phyloP scores from a whole-genome alignment of 1,140 invertebrate genomes.

The Bicyclus anynana region DNA sequence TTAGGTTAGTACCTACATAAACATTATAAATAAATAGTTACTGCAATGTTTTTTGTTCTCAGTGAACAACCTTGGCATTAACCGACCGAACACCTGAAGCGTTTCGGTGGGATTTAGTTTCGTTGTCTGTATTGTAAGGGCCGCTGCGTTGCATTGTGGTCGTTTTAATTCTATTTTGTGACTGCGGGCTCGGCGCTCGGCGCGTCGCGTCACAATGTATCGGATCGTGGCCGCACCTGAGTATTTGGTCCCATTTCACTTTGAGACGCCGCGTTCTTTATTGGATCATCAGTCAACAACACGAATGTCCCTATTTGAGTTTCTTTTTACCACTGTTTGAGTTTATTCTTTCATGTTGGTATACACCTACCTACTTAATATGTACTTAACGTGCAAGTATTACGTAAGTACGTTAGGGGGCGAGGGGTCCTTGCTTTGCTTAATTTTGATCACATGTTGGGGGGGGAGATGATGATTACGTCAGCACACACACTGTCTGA shows the following conservation, averaged over 20 bases:
- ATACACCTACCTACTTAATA: too few relatives aligned
- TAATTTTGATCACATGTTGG: too few relatives aligned
- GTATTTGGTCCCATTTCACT: constrained; percentile 65
- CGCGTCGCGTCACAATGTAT: constrained; percentile 60
- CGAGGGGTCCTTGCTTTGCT: too few relatives aligned
- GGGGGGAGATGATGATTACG: too few relatives aligned
- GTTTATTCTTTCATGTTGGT: too few relatives aligned
- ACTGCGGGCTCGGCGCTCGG: constrained; percentile 30
- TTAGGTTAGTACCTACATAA: too few relatives aligned
- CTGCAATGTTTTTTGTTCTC: constrained; percentile 9
- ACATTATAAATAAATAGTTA: not conserved
- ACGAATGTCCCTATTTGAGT: constrained; percentile 31
- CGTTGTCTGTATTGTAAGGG: constrained; percentile 50
- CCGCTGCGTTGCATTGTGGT: constrained; percentile 54
- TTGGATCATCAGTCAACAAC: constrained; percentile 50
- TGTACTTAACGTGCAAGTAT: too few relatives aligned
- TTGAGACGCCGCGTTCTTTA: constrained; percentile 61
- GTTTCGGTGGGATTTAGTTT: constrained; percentile 36
- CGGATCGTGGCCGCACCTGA: constrained; percentile 55
- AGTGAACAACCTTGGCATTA: constrained; percentile 24
- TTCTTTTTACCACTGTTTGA: constrained; percentile 12
- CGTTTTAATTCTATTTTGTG: constrained; percentile 72
- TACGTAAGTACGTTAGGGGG: too few relatives aligned
- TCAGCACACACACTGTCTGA: too few relatives aligned
- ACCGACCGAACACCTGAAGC: constrained; percentile 37